A percentile compares a stretch with the other conserved stretches of the same genome.
phyloP scores from a whole-genome alignment of 2,888 invertebrate species.

The Harpagoxenus sublaevis region DNA sequence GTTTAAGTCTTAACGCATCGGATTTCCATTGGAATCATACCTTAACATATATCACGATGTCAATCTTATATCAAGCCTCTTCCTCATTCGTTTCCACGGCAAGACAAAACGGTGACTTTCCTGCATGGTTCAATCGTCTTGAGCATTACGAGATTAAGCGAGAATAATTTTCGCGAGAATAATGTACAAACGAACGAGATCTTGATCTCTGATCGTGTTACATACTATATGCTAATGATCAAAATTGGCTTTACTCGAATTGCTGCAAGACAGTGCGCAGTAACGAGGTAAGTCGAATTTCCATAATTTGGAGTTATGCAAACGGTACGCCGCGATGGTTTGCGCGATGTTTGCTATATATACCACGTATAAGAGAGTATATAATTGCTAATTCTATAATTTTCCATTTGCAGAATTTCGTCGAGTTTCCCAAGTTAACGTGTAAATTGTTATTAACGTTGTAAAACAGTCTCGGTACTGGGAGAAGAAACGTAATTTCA shows the following conservation, averaged over 20 bases:
- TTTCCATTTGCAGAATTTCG: constrained; percentile 42
- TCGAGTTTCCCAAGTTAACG: constrained; percentile 19
- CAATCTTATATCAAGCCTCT: not conserved
- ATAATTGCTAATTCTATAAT: constrained; percentile 39
- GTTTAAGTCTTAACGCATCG: not conserved
- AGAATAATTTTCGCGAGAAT: not conserved
- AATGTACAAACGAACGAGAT: not conserved
- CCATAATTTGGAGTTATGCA: constrained; percentile 48
- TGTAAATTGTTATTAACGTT: constrained; percentile 38
- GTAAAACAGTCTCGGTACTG: constrained; percentile 30
- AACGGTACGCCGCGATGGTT: constrained; percentile 7
- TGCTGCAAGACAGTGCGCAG: constrained; percentile 16
- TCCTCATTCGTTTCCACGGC: not conserved
- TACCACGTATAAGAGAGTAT: constrained; percentile 9
- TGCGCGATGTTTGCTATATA: constrained; percentile 23
- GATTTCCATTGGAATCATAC: not conserved
- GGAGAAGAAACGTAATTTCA: constrained; percentile 7
- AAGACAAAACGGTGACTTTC: not conserved
- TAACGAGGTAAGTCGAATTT: constrained; percentile 38
- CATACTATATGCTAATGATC: constrained; percentile 2
- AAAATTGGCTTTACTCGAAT: constrained; percentile 40
- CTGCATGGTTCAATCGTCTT: not conserved
- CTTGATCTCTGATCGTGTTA: not conserved
- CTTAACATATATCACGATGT: not conserved
- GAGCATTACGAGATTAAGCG: not conserved